Evolutionary conservation across 30 jellyfish, hydroid and myxozoan genomes (phyloP), one percentile per base, ranked within the genome.

Genomic region (Sanderia malayensis): DNA sequence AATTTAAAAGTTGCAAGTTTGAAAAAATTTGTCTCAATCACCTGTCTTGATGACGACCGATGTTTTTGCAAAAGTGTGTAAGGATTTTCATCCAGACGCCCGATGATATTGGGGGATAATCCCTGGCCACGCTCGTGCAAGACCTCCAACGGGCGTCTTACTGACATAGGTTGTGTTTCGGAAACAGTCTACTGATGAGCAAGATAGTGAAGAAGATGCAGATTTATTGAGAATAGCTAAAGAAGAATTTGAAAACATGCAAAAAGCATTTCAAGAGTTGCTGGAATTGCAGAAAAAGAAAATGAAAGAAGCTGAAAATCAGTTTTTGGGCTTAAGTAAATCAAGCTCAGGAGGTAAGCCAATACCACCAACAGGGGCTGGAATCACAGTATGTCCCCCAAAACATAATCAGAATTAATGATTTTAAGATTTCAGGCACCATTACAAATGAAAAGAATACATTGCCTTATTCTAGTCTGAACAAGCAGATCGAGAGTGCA

Each of bases 271-370:
- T 57, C 24, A 67, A 44, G 80, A 67, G 0, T 31, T 37, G 70
- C 71, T 19, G 7, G 31, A 0, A 29, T 70, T 70, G 73, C 71
- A 66, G 78, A 62, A 66, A 30, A 66, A 66, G 78, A 66, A 66
- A 44, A 66, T 66, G 78, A 66, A 66, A 66, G 78, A 66, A 66
- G 65, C 78, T 26, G 78, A 66, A 66, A 44, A 66, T 28, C 31
- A 66, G 62, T 66, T 66, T 66, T 4, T 32, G 78, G 34, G 78
- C 31, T 27, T 66, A 21, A 66, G 78, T 24, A 41, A 41, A 41
- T 41, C 55, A 41, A 41, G 55, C 55, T 41, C 11, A 41, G 55
- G 55, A 41, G 62, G 78, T 66, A 66, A 32, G 62, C 78, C 78
- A 0, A 24, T 66, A 31, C 1, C 78, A 66, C 57, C 59, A 66